phyloP scores from a whole-genome alignment of 2,888 invertebrate genomes.

The Catonia carolina region DNA sequence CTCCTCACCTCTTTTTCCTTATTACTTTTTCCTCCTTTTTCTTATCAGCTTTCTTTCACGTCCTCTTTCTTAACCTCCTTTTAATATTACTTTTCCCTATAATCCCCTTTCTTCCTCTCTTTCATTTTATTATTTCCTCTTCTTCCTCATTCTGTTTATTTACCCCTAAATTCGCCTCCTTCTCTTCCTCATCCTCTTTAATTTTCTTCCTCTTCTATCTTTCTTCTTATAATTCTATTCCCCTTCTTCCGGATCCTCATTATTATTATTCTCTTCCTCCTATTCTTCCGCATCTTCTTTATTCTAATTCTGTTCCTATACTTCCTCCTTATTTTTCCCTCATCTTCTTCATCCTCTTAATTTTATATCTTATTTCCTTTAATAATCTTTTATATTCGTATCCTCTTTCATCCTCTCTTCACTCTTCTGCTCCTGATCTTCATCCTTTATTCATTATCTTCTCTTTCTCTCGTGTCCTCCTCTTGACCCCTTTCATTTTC shows the following conservation, averaged over 20 bases:
- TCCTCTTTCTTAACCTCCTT: neutral
- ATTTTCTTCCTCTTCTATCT: neutral
- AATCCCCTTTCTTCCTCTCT: neutral
- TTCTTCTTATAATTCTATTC: neutral
- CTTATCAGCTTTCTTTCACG: neutral
- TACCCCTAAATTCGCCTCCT: neutral
- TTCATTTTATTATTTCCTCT: neutral
- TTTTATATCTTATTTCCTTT: too few relatives aligned
- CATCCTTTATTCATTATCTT: too few relatives aligned
- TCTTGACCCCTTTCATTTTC: too few relatives aligned
- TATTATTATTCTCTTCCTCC: neutral
- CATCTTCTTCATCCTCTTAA: too few relatives aligned
- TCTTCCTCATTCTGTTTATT: neutral
- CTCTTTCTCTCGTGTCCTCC: too few relatives aligned
- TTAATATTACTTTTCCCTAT: neutral
- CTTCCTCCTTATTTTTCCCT: too few relatives aligned
- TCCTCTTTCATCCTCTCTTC: too few relatives aligned
- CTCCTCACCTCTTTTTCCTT: too few relatives aligned
- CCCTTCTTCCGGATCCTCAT: neutral
- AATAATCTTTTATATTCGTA: too few relatives aligned
- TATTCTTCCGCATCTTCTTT: neutral
- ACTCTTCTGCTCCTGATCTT: too few relatives aligned
- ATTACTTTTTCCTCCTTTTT: too few relatives aligned
- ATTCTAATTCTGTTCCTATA: too few relatives aligned
- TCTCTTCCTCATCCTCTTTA: neutral